Evolutionary conservation across 2,113 vertebrate species (phyloP), one percentile per base, ranked within the genome.

Genomic region (Aegithalos caudatus): DNA sequence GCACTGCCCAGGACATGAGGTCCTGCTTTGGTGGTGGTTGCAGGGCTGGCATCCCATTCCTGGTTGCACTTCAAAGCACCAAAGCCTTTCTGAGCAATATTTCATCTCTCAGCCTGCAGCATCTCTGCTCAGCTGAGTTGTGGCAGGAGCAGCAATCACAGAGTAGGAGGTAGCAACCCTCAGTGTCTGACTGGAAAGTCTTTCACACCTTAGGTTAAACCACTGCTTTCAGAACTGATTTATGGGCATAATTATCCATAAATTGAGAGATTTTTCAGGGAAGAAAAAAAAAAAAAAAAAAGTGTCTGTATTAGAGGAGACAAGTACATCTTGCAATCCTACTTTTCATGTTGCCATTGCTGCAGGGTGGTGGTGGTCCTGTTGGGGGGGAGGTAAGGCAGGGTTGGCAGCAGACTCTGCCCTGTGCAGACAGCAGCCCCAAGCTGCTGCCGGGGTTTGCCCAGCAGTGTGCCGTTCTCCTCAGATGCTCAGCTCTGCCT

Each of bases 311-410:
- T 47, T 10, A 19, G 29, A 67, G 11, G 29, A 72, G 29, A 12
- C 10, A 71, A 64, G 27, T 7, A 31, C 2, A 15, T 4, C 25
- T 51, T 24, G 22, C 35, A 79, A 2, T 31, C 38, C 38, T 58
- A 8, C 45, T 35, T 84, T 62, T 53, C n/a, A 23, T 9, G 7
- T 1, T 1, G 5, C 29, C 13, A 21, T 29, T 21, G 2, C 58
- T 44, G 29, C 2, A 2, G 42, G 18, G 5, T 12, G 0, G 8
- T 5, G 19, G 1, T 1, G 10, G 38, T 48, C 20, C 61, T 44
- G 17, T 23, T 17, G 8, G 3, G 31, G 7, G 16, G 45, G 8
- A 87, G 29, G 56, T 42, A 27, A 92, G 78, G 57, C 45, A 42
- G 28, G 29, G 29, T 0, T 0, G 69, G 58, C 14, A 45, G 37